phyloP scores from a whole-genome alignment of 2,888 invertebrate species.

The Aphidoletes aphidimyza region DNA sequence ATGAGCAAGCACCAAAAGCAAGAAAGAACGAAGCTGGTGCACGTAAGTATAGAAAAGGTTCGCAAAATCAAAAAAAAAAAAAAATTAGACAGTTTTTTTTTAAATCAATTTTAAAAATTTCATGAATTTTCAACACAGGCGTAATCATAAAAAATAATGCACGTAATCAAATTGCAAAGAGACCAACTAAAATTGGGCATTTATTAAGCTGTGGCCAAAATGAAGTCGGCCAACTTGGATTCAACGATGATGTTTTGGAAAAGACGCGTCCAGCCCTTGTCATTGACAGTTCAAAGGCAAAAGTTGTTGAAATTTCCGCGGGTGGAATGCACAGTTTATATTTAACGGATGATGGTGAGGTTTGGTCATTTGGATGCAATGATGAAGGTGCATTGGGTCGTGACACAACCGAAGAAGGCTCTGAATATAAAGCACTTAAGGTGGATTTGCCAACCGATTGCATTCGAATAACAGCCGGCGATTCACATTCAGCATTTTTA shows the following conservation, averaged over 20 bases:
- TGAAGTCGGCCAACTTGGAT: slow-evolving; percentile 90
- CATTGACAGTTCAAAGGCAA: slow-evolving; percentile 66
- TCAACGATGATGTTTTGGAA: slow-evolving; percentile 85
- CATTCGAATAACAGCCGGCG: slow-evolving; percentile 86
- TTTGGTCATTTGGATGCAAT: slow-evolving; percentile 81
- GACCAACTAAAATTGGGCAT: slow-evolving; percentile 69
- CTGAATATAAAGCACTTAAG: slow-evolving; percentile 76
- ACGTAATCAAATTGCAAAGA: not conserved
- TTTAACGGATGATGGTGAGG: slow-evolving; percentile 80
- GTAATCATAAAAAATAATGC: not conserved
- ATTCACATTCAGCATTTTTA: slow-evolving; percentile 91
- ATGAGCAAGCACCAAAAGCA: not conserved
- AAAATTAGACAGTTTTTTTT: not conserved
- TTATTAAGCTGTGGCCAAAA: slow-evolving; percentile 86
- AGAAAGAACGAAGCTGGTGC: not conserved
- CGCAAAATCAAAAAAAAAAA: not conserved
- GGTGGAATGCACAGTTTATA: slow-evolving; percentile 97
- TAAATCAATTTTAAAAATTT: not conserved
- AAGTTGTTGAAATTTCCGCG: slow-evolving; percentile 78
- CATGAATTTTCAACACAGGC: not conserved
- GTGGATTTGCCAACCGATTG: slow-evolving; percentile 76
- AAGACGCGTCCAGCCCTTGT: slow-evolving; percentile 72
- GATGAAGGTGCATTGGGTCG: slow-evolving; percentile 96
- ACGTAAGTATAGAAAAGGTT: slow-evolving; percentile 4
- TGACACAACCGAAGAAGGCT: slow-evolving; percentile 80